phyloP scores from a whole-genome alignment of 2,113 vertebrate species.

The Albula glossodonta region DNA sequence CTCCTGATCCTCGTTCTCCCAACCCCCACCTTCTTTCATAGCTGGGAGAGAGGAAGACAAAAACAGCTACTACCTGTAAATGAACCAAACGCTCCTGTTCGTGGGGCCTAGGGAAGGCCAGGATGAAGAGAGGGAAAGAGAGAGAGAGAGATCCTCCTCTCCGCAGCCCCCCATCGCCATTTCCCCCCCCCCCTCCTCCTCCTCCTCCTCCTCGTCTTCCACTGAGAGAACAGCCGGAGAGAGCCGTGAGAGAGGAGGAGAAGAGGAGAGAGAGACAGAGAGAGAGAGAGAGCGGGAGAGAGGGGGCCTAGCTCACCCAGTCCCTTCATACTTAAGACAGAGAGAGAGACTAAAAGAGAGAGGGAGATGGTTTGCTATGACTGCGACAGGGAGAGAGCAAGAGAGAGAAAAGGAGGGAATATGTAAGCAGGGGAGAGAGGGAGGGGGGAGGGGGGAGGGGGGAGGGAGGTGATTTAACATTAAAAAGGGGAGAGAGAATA shows the following conservation, averaged over 20 bases:
- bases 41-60: slow-evolving; percentile 39
- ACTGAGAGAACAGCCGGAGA: slow-evolving; percentile 66
- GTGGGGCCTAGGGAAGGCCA: slow-evolving; percentile 86
- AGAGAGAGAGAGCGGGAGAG: slow-evolving; percentile 60
- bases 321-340: slow-evolving; percentile 80
- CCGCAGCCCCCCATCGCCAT: slow-evolving; percentile 76
- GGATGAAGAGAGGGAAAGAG: slow-evolving; percentile 84
- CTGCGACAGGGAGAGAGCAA: slow-evolving; percentile 43
- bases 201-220: slow-evolving; percentile 71
- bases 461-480: slow-evolving; percentile 61
- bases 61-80: slow-evolving; percentile 83
- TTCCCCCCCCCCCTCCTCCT: slow-evolving; percentile 71
- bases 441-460: slow-evolving; percentile 52
- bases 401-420: slow-evolving; percentile 41
- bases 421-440: slow-evolving; percentile 46
- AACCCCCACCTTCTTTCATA: slow-evolving; percentile 15
- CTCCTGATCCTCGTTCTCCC: slow-evolving; percentile 29
- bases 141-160: slow-evolving; percentile 76
- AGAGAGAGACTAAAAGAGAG: slow-evolving; percentile 51
- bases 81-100: slow-evolving; percentile 90
- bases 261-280: slow-evolving; percentile 56
- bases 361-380: slow-evolving; percentile 44
- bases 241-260: slow-evolving; percentile 60
- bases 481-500: slow-evolving; percentile 60
- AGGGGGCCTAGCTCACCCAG: slow-evolving; percentile 73